Evolutionary conservation across 2,797 vertebrate species (phyloP), one percentile per base, ranked within the genome.

Genomic region (Oceanodroma leucorhoa): DNA sequence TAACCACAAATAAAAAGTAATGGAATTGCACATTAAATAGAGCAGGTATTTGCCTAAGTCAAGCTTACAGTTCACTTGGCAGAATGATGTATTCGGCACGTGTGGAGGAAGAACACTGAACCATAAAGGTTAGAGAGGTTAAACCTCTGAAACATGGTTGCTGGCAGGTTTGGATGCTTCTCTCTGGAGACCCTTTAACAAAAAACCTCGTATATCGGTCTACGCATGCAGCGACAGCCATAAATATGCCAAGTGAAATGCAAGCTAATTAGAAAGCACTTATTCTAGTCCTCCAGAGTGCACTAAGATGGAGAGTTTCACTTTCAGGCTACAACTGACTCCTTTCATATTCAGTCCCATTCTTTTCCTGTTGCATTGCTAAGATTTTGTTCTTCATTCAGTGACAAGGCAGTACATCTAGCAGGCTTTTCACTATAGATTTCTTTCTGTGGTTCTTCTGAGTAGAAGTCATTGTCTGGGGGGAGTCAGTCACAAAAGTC

Each of bases 241-340:
- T 95, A 96, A 96, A 96, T 71, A 87, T 43, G 80, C 34, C 89
- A 84, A 84, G 36, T 64, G 46, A 91, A 95, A 95, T 46, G 66
- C 83, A 36, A 86, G 77, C 55, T 94, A 94, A 95, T 97, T 95
- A 94, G 79, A 86, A 93, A 96, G 75, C 90, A 76, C 69, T 96
- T 94, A 83, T 58, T 87, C 3, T 5, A 70, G 76, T 88, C 45
- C 94, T 96, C 89, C 43, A 41, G 91, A 87, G 80, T 88, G 60
- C 96, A 84, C 67, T 90, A 66, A 48, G 48, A 82, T 24, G 24
- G 62, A 83, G 58, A 93, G 50, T 78, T 94, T 89, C 53, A 34
- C 50, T 76, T 78, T 62, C 62, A 86, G 60, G 40, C 51, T 94
- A 84, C 70, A 91, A 78, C 58, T 76, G 83, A 40, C 9, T 88